Percentiles rank a stretch among this genome's conserved stretches.
These are phyloP conservation scores for Cryptophagus acutangulus DNA, from an alignment of 2,888 invertebrate genomes.

Conservation along the genomic window DNA sequence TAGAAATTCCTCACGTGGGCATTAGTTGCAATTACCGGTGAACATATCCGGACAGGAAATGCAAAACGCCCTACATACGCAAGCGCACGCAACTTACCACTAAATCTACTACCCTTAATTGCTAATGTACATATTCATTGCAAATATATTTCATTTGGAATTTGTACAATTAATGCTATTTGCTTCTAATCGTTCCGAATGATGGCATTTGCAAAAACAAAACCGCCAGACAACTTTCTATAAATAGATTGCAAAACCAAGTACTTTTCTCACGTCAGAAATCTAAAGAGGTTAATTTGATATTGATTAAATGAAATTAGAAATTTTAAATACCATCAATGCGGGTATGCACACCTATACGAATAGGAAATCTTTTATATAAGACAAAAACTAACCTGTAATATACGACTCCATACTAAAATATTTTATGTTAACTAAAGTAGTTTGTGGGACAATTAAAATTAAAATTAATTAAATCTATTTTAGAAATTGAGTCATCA, in stretches of 20 bases:
- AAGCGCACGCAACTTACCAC: conserved; percentile 36
- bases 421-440: too few relatives aligned
- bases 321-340: conserved; percentile 37
- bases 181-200: neutral
- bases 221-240: too few relatives aligned
- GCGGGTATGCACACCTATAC: conserved; percentile 25
- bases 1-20: conserved; percentile 40
- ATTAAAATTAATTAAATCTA: too few relatives aligned
- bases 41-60: conserved; percentile 47
- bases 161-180: conserved; percentile 1
- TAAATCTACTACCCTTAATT: conserved; percentile 29
- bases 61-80: conserved; percentile 39
- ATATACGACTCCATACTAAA: too few relatives aligned
- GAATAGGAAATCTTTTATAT: neutral
- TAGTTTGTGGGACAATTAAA: too few relatives aligned
- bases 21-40: conserved; percentile 49
- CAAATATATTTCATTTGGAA: neutral
- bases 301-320: conserved; percentile 42
- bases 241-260: conserved; percentile 1
- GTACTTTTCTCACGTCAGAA: conserved; percentile 26
- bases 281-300: conserved; percentile 40
- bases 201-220: neutral
- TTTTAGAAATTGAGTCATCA: too few relatives aligned
- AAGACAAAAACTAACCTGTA: too few relatives aligned
- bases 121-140: conserved; percentile 36